Conservation (phyloP, 2,888 invertebrate genomes). For the Cabera pusaria region DNA sequence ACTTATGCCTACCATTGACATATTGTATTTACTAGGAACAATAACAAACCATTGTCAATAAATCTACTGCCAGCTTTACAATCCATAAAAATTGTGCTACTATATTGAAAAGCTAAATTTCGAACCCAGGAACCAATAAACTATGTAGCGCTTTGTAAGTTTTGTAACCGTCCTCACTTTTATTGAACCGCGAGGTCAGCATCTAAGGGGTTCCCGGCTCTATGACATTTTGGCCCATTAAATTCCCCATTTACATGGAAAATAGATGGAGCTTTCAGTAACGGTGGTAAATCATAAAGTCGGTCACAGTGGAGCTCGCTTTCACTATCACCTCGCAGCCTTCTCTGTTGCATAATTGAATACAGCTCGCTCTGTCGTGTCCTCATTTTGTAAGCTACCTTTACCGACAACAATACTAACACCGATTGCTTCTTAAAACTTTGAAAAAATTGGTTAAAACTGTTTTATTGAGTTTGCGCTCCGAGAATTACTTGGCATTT, state of each 20-base stretch:
- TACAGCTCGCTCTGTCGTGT: constrained; percentile 17
- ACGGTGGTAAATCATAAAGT: constrained; percentile 36
- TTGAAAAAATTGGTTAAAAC: too few relatives aligned
- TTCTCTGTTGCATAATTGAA: constrained; percentile 36
- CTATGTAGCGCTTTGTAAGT: constrained; percentile 31
- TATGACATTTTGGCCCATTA: constrained; percentile 32
- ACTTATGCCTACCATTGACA: constrained; percentile 2
- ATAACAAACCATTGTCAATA: too few relatives aligned
- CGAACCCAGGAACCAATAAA: constrained; percentile 34
- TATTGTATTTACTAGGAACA: constrained; percentile 9
- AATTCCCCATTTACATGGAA: constrained; percentile 35
- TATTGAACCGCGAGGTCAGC: constrained; percentile 30
- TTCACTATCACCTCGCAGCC: constrained; percentile 42
- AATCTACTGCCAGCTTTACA: too few relatives aligned
- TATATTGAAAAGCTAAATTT: too few relatives aligned
- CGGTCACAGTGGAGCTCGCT: constrained; percentile 41
- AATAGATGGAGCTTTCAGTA: constrained; percentile 30
- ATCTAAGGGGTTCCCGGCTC: constrained; percentile 22
- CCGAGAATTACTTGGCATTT: too few relatives aligned
- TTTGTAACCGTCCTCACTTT: constrained; percentile 32
- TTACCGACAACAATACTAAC: constrained; percentile 1
- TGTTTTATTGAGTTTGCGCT: too few relatives aligned
- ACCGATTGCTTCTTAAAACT: neutral
- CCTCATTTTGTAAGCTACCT: constrained; percentile 14
- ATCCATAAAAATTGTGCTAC: too few relatives aligned